A percentile compares a stretch with the other conserved stretches of the same genome.
phyloP scores from a whole-genome alignment of 2,888 invertebrate genomes.

The Scelioninae gen. 1 region DNA sequence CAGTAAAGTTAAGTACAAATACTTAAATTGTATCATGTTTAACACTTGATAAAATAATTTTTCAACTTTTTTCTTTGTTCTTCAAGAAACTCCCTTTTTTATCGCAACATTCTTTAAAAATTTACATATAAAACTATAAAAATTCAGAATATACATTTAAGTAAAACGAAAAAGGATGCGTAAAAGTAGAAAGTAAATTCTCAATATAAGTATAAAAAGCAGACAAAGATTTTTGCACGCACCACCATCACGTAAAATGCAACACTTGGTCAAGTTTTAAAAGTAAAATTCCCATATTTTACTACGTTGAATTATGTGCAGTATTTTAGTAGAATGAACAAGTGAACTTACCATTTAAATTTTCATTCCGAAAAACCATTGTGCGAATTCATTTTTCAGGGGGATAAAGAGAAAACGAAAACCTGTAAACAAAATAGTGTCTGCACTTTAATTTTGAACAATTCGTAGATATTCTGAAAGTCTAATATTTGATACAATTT shows the following conservation, averaged over 20 bases:
- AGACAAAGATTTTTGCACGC: conserved; percentile 50
- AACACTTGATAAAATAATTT: background rate
- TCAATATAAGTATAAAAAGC: conserved; percentile 49
- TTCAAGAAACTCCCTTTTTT: background rate
- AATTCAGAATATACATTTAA: conserved; percentile 2
- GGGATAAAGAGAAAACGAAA: background rate
- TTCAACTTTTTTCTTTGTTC: background rate
- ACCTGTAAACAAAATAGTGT: background rate
- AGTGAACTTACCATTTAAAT: conserved; percentile 19
- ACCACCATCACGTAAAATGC: conserved; percentile 61
- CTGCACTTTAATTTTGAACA: background rate
- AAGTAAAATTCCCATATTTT: conserved; percentile 57
- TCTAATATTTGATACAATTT: conserved; percentile 17
- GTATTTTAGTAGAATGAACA: conserved; percentile 54
- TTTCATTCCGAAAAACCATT: conserved; percentile 7
- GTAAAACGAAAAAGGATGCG: conserved; percentile 9
- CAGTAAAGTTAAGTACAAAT: too few species aligned
- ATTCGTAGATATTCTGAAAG: conserved; percentile 3
- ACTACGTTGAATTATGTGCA: conserved; percentile 55
- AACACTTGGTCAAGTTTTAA: conserved; percentile 67
- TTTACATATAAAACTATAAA: conserved; percentile 1
- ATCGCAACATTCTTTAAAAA: background rate
- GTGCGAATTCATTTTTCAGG: background rate
- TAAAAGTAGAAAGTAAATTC: conserved; percentile 44
- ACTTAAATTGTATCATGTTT: too few species aligned